Evolutionary conservation across 1,140 invertebrate species (phyloP), one percentile per base, ranked within the genome.

Genomic region (Spodoptera litura): DNA sequence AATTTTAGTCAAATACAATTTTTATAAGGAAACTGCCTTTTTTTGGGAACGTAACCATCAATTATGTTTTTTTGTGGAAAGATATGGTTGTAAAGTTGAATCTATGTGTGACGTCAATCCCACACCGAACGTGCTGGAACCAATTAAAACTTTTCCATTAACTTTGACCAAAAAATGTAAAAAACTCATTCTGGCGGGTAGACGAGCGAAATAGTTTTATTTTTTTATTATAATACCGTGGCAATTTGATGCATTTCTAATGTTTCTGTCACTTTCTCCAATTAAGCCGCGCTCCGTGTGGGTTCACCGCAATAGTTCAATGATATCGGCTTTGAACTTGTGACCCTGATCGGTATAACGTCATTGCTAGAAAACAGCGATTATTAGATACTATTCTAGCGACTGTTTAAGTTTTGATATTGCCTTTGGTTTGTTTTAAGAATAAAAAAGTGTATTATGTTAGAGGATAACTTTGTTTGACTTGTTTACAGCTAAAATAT

Each of bases 231-330:
- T 62, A 62, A 64, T 38, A n/a, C 13, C 15, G 38, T 44, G 51
- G 59, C 6, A 75, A 64, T 75, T 35, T 51, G 44, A 62, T 75
- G 73, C 73, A 75, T 64, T 64, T 62, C 25, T 75, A 64, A 62
- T 75, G 73, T 62, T 70, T 35, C 51, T 75, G 73, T 75, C 73
- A 75, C 25, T 59, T 59, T 75, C 12, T 49, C n/a, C 59, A 64
- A 75, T 75, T 75, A 75, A 53, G 73, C 3, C 68, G 38, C 12
- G 13, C 73, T 62, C 38, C 52, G 72, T 31, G 44, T 35, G 25
- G 55, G 55, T 56, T 72, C 35, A 20, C 71, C 56, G 35, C 38
- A 25, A 49, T 61, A 53, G 59, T 77, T 77, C 74, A 77, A 49
- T n/a, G 52, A 56, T 38, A 68, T 56, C n/a, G 31, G 35, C 2